Conservation (phyloP, 2,888 invertebrate species). For the Pseudoips prasinana region DNA sequence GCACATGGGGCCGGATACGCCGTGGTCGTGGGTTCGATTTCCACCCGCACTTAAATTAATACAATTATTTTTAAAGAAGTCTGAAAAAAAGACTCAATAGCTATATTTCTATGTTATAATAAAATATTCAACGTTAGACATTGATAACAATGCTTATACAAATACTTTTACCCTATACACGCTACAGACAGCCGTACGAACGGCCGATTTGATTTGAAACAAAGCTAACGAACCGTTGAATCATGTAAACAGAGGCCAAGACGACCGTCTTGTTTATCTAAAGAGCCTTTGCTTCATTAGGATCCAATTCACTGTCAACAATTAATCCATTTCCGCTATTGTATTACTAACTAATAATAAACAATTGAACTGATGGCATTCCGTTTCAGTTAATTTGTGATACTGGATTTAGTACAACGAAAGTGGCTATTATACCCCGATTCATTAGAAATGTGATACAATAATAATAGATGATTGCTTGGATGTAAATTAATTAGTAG, state of each 20-base stretch:
- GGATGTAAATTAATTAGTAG: too few relatives aligned
- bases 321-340: conserved; percentile 70
- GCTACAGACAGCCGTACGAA: conserved; percentile 33
- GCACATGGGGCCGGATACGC: too few relatives aligned
- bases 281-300: conserved; percentile 82
- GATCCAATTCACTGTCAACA: conserved; percentile 81
- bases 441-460: too few relatives aligned
- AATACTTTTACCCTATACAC: not conserved
- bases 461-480: too few relatives aligned
- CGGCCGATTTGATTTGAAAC: conserved; percentile 75
- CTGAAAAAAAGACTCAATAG: too few relatives aligned
- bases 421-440: too few relatives aligned
- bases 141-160: conserved; percentile 14
- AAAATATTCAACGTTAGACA: too few relatives aligned
- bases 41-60: too few relatives aligned
- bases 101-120: too few relatives aligned
- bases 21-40: too few relatives aligned
- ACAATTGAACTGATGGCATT: conserved; percentile 25
- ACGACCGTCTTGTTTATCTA: conserved; percentile 80
- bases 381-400: conserved; percentile 23
- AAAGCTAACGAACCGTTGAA: conserved; percentile 80
- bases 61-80: too few relatives aligned
- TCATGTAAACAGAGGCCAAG: conserved; percentile 79
- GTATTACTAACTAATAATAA: conserved; percentile 38
- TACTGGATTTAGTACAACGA: too few relatives aligned